phyloP scores from a whole-genome alignment of 2,113 vertebrate species.

The Vanacampus margaritifer region DNA sequence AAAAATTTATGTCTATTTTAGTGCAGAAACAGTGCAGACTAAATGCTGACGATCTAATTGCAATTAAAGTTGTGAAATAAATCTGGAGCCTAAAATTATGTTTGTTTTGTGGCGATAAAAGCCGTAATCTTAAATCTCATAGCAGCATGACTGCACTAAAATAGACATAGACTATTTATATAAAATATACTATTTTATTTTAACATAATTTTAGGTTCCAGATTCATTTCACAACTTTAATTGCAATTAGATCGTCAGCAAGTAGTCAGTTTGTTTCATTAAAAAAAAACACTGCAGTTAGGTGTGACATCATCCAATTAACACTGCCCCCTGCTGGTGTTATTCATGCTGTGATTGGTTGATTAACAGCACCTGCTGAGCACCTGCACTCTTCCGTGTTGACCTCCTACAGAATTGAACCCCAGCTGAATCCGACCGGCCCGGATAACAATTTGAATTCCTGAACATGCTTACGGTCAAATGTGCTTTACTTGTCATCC shows the following conservation, averaged over 20 bases:
- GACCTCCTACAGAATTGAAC: not conserved
- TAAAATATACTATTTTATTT: too few species aligned
- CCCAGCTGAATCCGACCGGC: not conserved
- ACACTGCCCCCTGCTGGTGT: not conserved
- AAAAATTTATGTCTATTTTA: too few species aligned
- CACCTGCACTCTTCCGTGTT: not conserved
- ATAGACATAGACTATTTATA: too few species aligned
- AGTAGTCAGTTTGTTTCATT: not conserved
- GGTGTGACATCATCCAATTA: not conserved
- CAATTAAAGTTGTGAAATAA: not conserved
- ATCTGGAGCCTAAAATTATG: not conserved
- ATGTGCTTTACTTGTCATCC: conserved; percentile 6
- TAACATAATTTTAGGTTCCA: not conserved
- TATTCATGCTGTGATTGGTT: conserved; percentile 27
- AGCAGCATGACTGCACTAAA: too few species aligned
- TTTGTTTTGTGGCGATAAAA: not conserved
- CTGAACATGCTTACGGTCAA: conserved; percentile 32
- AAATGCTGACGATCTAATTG: not conserved
- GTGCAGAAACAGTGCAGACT: too few species aligned
- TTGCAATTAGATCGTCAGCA: not conserved
- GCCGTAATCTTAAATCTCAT: not conserved
- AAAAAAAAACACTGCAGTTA: not conserved
- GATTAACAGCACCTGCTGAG: conserved; percentile 49
- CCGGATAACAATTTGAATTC: not conserved
- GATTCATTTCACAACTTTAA: not conserved